Evolutionary conservation across 2,888 invertebrate species (phyloP), one percentile per base, ranked within the genome.

Genomic region (Mythimna ferrago): DNA sequence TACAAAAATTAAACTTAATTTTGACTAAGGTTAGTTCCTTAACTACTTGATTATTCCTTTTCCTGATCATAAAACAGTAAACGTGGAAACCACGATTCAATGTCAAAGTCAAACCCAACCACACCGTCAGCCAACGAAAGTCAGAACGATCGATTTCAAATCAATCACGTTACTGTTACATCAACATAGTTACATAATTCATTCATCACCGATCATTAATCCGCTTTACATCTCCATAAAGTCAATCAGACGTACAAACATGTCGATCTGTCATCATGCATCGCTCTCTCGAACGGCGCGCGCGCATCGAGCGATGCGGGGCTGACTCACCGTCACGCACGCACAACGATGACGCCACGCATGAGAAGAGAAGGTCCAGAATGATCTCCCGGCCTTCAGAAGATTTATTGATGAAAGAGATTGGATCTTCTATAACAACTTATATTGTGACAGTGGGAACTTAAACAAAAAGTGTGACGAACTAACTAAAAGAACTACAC

Each of bases 181-280:
- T 35, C 32, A 44, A 63, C 64, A 64, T 41, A 53, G 54, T 60
- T 48, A 76, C 19, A 66, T 44, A 21, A 44, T 21, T 80, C 65
- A 80, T 68, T 80, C 80, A 81, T 11, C 68, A 67, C 56, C 38
- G 51, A 57, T n/a, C 77, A 77, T 81, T 63, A 66, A 81, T 73
- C 54, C 61, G 21, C 57, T 81, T 65, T 64, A 80, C 48, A 61
- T 73, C 64, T 73, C 48, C 38, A 64, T 77, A 76, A 68, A 84
- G 26, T 68, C 66, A 64, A 81, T 81, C 82, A 81, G 53, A 70
- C 67, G 54, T 60, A 74, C 67, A 68, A 60, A 66, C 75, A 70
- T 66, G 60, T 70, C 67, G 19, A 19, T 76, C 70, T 53, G 58
- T 79, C 73, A 81, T 51, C 79, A 68, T 65, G 71, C 73, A 71